Base-by-base conservation (phyloP, 2,113 vertebrate species). In the Columbina picui region DNA sequence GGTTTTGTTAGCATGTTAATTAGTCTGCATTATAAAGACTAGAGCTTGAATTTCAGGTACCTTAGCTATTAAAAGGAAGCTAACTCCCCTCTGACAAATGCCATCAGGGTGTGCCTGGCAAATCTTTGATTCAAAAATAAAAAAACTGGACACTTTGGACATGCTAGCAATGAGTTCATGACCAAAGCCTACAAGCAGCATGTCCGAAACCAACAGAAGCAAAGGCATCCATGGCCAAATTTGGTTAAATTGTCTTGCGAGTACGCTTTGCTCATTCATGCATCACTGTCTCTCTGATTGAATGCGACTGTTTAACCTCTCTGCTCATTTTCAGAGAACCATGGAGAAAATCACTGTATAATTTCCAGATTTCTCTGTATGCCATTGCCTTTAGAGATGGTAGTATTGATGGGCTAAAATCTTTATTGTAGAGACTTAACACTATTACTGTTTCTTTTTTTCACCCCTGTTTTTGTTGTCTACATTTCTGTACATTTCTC, bases 1-100 rank as follows among this genome's bases (percentile, higher is more conserved):
- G 92, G 93, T 95, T 87, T 92, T 97, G 87, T 95, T 96, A 95
- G 87, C 90, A 73, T 91, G 94, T 97, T 97, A 96, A 97, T 97
- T 96, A 97, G 89, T 93, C 84, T 94, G 81, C 73, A 65, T 94
- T 96, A 96, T 87, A 65, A 83, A 96, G 92, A 84, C 80, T 36
- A 89, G 95, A 97, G 96, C 97, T 96, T 95, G 97, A 97, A 97
- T 97, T 97, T 97, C 97, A 97, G 95, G 97, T 97, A 97, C 95
- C 87, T 91, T 96, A 87, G 92, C 94, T 96, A 84, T 97, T 97
- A 93, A 96, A 97, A 95, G 85, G 91, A 93, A 86, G 90, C 92
- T 91, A 96, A 91, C 94, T 95, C 89, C 63, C 64, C 90, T 95
- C 93, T 97, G 97, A 97, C 95, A 97, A 87, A 96, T 85, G 86